phyloP scores from a whole-genome alignment of 2,888 invertebrate species.

The Agrochola lota region DNA sequence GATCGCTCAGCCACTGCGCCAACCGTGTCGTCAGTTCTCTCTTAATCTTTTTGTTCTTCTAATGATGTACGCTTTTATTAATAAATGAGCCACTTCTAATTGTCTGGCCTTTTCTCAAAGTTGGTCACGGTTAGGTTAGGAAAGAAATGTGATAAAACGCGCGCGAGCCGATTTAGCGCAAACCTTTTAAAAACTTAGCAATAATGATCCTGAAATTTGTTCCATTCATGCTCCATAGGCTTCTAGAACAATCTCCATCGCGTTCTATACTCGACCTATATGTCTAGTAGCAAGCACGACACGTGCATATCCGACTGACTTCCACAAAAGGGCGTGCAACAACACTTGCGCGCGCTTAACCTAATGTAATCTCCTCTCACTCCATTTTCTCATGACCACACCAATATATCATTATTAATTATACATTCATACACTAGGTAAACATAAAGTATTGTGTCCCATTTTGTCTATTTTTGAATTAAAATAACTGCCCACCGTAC shows the following conservation, averaged over 20 bases:
- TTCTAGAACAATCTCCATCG: background rate
- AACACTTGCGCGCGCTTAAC: slow-evolving; percentile 37
- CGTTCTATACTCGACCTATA: background rate
- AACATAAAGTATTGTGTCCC: slow-evolving; percentile 84
- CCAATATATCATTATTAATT: slow-evolving; percentile 87
- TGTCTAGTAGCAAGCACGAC: slow-evolving; percentile 28
- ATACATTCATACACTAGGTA: slow-evolving; percentile 89
- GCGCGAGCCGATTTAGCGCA: no score
- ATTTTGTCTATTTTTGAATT: slow-evolving; percentile 80
- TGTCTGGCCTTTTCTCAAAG: background rate
- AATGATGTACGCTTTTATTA: no score
- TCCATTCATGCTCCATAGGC: background rate
- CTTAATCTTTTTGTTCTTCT: no score
- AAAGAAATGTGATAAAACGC: background rate
- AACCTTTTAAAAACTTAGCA: background rate
- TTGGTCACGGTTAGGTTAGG: background rate
- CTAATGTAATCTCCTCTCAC: slow-evolving; percentile 76
- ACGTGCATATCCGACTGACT: slow-evolving; percentile 23
- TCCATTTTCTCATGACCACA: slow-evolving; percentile 86
- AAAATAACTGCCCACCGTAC: slow-evolving; percentile 84
- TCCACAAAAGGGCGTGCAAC: slow-evolving; percentile 37
- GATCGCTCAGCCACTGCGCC: no score
- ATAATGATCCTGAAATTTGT: background rate
- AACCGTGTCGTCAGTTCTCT: no score
- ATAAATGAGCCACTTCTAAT: no score